These are phyloP conservation scores for Aphelinus certus DNA, from an alignment of 1,140 invertebrate species.

Conservation along the genomic window DNA sequence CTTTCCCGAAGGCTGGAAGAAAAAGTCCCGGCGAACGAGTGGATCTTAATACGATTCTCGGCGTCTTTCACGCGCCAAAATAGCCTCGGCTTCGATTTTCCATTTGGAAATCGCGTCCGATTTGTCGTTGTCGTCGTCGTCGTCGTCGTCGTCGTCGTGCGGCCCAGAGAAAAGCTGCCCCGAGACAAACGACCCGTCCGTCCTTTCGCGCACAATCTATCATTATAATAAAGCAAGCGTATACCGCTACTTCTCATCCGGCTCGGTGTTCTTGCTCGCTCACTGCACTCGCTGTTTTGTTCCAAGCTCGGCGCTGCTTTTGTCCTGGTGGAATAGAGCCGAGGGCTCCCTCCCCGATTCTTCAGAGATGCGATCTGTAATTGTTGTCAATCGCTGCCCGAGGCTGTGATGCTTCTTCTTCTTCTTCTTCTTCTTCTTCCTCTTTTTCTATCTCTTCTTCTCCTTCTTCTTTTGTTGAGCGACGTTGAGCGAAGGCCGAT, in stretches of 20 bases:
- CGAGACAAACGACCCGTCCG: slow-evolving; percentile 31
- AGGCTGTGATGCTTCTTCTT: too few relatives aligned
- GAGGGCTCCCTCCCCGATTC: neutral
- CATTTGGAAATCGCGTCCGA: slow-evolving; percentile 26
- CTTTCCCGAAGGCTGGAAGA: too few relatives aligned
- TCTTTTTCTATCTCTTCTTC: too few relatives aligned
- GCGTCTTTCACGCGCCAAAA: neutral
- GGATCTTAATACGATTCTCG: too few relatives aligned
- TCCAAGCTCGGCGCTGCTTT: neutral
- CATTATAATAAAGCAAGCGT: slow-evolving; percentile 32
- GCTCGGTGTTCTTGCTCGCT: too few relatives aligned
- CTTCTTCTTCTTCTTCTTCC: too few relatives aligned
- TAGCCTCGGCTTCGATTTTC: slow-evolving; percentile 24
- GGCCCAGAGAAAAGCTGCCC: neutral
- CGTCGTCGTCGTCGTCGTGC: neutral
- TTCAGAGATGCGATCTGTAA: slow-evolving; percentile 16
- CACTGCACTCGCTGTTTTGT: neutral
- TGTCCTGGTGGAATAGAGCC: neutral
- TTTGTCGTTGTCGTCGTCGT: slow-evolving; percentile 11
- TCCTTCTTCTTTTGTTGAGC: neutral
- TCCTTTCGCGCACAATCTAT: slow-evolving; percentile 29
- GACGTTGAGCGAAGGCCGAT: neutral
- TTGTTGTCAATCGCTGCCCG: slow-evolving; percentile 8
- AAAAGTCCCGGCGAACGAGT: too few relatives aligned
- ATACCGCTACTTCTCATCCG: too few relatives aligned